Evolutionary conservation across 2,797 vertebrate species (phyloP), one percentile per base, ranked within the genome.

Genomic region (Diplodus sargus): DNA sequence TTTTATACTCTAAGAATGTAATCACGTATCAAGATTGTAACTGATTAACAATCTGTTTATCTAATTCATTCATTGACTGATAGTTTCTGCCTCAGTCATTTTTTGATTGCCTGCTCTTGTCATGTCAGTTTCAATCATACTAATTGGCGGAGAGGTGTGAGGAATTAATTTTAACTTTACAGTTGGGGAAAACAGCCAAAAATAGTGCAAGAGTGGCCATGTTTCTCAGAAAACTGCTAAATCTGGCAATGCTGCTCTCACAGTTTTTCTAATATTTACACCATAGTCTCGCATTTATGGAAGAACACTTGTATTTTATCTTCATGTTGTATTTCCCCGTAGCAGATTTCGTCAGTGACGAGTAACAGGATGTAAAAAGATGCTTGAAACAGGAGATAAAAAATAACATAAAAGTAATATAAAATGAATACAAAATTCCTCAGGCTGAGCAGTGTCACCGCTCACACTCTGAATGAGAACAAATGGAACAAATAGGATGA

Each of bases 401-500:
- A 66, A 25, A 25, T 25, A 25, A 25, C 25, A 25, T 25, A 25
- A 25, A 2, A 25, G 25, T 25, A 25, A 25, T 25, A 25, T 25
- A 25, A 25, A 25, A 25, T 2, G 25, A 25, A 25, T 25, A 25
- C 25, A 25, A 25, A 83, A 76, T 78, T 85, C 79, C 77, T 81
- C 56, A 4, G 66, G 72, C 74, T 81, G 67, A 63, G 75, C 17
- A 1, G 64, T 7, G 2, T 83, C 74, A 65, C 64, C 5, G 3
- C 39, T 85, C 56, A 43, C 58, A 70, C 47, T 70, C 64, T 78
- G 68, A 84, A 87, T 74, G 63, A 83, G 69, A 52, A 85, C 2
- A 85, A 87, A 81, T 76, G 14, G 49, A 28, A 62, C 43, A 65
- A 64, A 65, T 71, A 60, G 43, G 39, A 70, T 39, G 77, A 85